These are phyloP conservation scores for Crotalus helleri DNA, from an alignment of 2,113 vertebrate species.

Conservation along the genomic window DNA sequence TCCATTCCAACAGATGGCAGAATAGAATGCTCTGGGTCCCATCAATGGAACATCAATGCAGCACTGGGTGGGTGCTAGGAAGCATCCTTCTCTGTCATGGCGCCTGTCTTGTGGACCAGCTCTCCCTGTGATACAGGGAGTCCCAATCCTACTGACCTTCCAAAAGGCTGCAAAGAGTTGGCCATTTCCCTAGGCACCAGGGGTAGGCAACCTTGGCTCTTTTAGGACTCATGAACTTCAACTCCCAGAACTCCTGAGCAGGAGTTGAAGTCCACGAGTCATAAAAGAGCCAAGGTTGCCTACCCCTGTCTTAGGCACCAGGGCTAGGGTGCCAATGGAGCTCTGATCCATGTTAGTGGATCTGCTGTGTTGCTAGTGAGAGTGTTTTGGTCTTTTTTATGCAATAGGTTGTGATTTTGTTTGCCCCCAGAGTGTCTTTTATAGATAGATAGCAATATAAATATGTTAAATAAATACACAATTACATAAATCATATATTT, in stretches of 20 bases:
- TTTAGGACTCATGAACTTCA: no score
- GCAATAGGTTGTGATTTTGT: not conserved
- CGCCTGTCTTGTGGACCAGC: not conserved
- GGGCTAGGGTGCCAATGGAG: not conserved
- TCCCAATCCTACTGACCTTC: not conserved
- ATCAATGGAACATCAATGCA: not conserved
- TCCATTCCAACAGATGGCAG: not conserved
- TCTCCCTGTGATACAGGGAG: not conserved
- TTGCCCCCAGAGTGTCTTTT: not conserved
- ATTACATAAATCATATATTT: not conserved
- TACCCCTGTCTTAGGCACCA: not conserved
- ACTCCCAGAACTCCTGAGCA: no score
- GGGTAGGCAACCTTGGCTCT: not conserved
- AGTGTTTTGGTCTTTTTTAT: not conserved
- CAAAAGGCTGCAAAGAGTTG: not conserved
- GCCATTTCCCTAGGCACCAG: not conserved
- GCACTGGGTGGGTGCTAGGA: not conserved
- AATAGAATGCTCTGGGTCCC: not conserved
- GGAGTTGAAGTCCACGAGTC: no score
- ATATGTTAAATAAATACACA: not conserved
- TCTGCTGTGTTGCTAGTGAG: not conserved
- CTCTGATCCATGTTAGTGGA: not conserved
- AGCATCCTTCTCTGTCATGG: not conserved
- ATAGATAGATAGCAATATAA: not conserved
- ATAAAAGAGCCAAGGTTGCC: no score